These are phyloP conservation scores for Tetrax tetrax DNA, from an alignment of 2,113 vertebrate species.

Conservation along the genomic window DNA sequence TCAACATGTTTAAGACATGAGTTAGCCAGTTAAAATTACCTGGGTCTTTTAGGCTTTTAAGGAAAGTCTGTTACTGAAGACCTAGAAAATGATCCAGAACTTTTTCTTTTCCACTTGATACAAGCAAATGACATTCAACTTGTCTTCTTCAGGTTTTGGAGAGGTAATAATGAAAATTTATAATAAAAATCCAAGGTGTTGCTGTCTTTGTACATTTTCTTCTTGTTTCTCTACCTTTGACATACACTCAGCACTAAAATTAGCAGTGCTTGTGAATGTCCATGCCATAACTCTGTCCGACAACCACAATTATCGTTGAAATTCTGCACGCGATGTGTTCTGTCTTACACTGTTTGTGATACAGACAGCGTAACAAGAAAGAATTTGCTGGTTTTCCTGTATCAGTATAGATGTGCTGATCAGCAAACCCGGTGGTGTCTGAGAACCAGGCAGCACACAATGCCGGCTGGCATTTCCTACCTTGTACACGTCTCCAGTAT, in stretches of 20 bases:
- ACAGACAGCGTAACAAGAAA: accelerated
- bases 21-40: background rate
- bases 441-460: background rate
- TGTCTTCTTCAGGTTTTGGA: background rate
- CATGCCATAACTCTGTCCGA: background rate
- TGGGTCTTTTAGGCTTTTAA: background rate
- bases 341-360: background rate
- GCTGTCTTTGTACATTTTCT: background rate
- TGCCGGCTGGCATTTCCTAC: slow-evolving; percentile 50
- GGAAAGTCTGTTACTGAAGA: background rate
- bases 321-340: background rate
- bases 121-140: background rate
- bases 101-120: background rate
- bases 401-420: background rate
- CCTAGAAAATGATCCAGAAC: background rate
- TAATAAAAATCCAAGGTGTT: background rate
- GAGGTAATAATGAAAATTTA: background rate
- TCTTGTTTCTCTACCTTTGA: background rate
- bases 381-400: too few relatives aligned
- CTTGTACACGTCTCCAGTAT: slow-evolving; percentile 88
- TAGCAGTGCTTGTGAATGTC: background rate
- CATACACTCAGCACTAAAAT: background rate
- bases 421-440: accelerated
- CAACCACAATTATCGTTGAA: accelerated
- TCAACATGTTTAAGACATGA: background rate